These are phyloP conservation scores for Fregetta grallaria DNA, from an alignment of 2,113 vertebrate species.

Conservation along the genomic window DNA sequence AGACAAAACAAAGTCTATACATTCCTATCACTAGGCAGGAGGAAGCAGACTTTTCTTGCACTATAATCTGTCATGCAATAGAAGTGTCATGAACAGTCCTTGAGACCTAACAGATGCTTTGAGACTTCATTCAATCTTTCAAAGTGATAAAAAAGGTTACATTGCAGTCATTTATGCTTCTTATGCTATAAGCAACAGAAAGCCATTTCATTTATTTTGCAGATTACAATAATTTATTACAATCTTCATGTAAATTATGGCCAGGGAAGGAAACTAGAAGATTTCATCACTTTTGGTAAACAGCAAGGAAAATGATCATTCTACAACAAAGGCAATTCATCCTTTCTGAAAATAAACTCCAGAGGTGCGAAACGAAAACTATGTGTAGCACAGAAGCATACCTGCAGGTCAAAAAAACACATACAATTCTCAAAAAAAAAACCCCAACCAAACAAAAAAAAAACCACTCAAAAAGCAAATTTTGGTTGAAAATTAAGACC, in stretches of 20 bases:
- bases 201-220: background rate
- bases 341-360: background rate
- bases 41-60: background rate
- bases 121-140: background rate
- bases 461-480: background rate
- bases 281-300: background rate
- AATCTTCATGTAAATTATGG: background rate
- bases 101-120: background rate
- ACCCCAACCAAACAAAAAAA: too few relatives aligned
- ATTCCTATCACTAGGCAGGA: background rate
- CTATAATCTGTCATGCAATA: background rate
- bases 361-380: background rate
- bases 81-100: background rate
- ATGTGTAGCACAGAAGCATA: background rate
- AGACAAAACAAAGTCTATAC: background rate
- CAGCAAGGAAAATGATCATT: background rate
- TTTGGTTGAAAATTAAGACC: background rate
- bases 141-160: background rate
- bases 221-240: background rate
- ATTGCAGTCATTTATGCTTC: background rate
- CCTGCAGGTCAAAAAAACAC: background rate
- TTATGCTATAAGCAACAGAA: background rate
- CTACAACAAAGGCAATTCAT: background rate
- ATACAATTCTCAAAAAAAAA: background rate
- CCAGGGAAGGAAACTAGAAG: background rate